Evolutionary conservation across 2,888 invertebrate genomes (phyloP), one percentile per base, ranked within the genome.

Genomic region (Troides aeacus): DNA sequence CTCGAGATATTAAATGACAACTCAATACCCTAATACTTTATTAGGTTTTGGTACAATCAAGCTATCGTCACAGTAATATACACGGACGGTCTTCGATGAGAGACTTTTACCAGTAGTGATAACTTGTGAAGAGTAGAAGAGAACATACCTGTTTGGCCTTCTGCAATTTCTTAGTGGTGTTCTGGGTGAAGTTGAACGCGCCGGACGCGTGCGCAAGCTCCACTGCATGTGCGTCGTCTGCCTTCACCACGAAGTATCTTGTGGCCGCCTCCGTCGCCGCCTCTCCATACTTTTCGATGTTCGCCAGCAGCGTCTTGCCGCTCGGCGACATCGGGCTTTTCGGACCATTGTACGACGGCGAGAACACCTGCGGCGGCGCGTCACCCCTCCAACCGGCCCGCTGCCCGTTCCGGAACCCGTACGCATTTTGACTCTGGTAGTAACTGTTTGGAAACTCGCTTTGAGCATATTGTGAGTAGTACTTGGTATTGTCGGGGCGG

Each of bases 201-300:
- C 93, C 93, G 15, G 90, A 90, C 64, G 81, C 86, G 72, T 94
- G 90, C 8, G 95, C 94, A 23, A 93, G 84, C 69, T 95, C 94
- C 56, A 95, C 89, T 61, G 87, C 85, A 70, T 93, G 93, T 69
- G 90, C 81, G 71, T 93, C 94, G 56, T 92, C 93, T 21, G 94
- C 94, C 77, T 94, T 94, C 79, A 94, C 94, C 64, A 96, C 87
- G 77, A 95, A 94, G 83, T 94, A 96, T 36, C 81, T 79, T 72
- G 81, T 79, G 46, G 76, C 82, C 18, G 62, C 66, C 58, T 84
- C 83, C 0, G 39, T 39, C 39, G 10, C 39, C 10, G 8, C 77
- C 7, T 82, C 83, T 24, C 83, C 82, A 64, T 87, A 86, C 77
- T 89, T 89, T 80, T 91, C 91, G 68, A 90, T 91, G 63, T 87